Conservation (phyloP, 2,888 invertebrate species). For the Chrysolina americana region DNA sequence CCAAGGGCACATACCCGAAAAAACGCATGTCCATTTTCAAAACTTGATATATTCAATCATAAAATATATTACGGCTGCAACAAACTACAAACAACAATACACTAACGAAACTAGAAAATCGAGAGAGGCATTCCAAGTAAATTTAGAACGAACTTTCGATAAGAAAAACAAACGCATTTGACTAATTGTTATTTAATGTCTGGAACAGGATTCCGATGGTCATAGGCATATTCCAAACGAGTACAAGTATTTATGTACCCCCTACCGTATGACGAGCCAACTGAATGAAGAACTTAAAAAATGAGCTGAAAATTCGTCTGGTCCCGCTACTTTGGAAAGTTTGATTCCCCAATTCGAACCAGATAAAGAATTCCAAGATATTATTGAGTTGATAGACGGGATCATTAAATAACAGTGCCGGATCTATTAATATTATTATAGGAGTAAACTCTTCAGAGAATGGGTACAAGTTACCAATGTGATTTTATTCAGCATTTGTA, state of each 20-base stretch:
- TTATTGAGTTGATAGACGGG: neutral
- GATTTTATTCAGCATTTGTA: too few relatives aligned
- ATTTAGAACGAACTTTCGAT: conserved; percentile 37
- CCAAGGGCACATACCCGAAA: neutral
- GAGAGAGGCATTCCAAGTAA: conserved; percentile 32
- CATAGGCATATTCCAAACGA: conserved; percentile 18
- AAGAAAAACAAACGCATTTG: conserved; percentile 34
- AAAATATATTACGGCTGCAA: neutral
- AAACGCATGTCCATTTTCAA: neutral
- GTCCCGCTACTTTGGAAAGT: neutral
- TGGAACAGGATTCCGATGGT: neutral
- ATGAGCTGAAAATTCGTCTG: neutral
- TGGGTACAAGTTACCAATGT: too few relatives aligned
- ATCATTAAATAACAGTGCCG: neutral
- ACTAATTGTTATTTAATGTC: conserved; percentile 31
- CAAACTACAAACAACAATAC: conserved; percentile 6
- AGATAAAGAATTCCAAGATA: neutral
- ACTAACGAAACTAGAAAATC: conserved; percentile 11
- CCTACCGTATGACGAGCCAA: neutral
- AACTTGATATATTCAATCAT: neutral
- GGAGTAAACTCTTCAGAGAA: too few relatives aligned
- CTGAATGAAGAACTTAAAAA: neutral
- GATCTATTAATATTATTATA: too few relatives aligned
- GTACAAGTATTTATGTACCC: neutral
- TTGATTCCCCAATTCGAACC: neutral